Evolutionary conservation across 2,797 vertebrate species (phyloP), one percentile per base, ranked within the genome.

Genomic region (Cynopterus sphinx): DNA sequence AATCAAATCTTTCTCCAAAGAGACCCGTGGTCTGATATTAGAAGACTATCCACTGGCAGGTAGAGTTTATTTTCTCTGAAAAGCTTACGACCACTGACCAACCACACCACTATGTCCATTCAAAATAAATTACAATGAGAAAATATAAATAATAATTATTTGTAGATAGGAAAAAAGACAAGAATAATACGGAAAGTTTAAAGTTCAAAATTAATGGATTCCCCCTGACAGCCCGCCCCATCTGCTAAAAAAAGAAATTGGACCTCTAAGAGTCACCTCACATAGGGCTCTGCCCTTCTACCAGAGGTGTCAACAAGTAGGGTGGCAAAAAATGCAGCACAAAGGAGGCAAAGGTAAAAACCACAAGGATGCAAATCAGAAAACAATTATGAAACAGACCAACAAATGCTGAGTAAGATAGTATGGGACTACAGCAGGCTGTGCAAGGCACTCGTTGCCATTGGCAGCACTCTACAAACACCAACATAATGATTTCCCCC

Each of bases 51-150:
- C 67, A 51, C 65, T 24, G 15, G 51, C 63, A 73, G 59, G 46
- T 36, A 84, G 51, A n/a, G 28, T 28, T 85, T 70, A 59, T 24
- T 74, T 91, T 84, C 77, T 92, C 49, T 87, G 61, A 83, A 93
- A 89, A 85, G n/a, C 53, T 59, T 61, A 11, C 31, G n/a, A 95
- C 65, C 33, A 53, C 67, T 55, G 75, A 90, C 68, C 75, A 78
- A 81, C 5, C 51, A 70, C 21, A 28, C 51, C 71, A 93, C 2
- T 83, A 26, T 3, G 91, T 24, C 49, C 78, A 88, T 91, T 51
- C 39, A 55, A 86, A 94, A 86, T 21, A 77, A 79, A n/a, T 39
- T 26, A 84, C 31, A 28, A 91, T 59, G 26, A 31, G 46, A 78
- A 91, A 57, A 24, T 17, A 1, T 10, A 21, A 41, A 19, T 61